These are phyloP conservation scores for Clarias platycephalus DNA, from an alignment of 2,797 vertebrate genomes.

Conservation along the genomic window DNA sequence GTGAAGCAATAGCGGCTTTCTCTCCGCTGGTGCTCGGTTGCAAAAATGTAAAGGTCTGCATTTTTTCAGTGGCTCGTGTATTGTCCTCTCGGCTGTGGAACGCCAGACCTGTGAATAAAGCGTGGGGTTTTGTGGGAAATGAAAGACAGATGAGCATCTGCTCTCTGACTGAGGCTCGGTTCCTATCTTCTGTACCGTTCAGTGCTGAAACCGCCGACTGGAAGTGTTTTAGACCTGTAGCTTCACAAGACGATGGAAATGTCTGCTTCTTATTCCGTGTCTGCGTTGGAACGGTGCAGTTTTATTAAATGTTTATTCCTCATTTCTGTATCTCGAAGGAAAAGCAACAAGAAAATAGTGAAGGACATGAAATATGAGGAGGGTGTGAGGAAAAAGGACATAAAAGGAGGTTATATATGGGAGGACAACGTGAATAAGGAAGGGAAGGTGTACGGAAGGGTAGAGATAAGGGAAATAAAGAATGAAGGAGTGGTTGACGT, in stretches of 20 bases:
- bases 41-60: conserved; percentile 45
- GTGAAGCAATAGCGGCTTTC: conserved; percentile 35
- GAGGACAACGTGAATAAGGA: neutral
- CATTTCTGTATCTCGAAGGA: neutral
- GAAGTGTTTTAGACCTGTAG: neutral
- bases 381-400: neutral
- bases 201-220: neutral
- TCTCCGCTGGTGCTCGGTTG: conserved; percentile 40
- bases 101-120: conserved; percentile 39
- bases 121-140: conserved; percentile 41
- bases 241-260: neutral
- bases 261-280: neutral
- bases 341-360: neutral
- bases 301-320: neutral
- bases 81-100: conserved; percentile 37
- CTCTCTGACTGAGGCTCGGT: conserved; percentile 33
- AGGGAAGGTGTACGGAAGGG: neutral
- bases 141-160: conserved; percentile 52
- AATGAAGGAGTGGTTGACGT: neutral
- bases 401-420: neutral
- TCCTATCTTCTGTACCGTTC: neutral
- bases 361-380: neutral
- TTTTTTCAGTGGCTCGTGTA: conserved; percentile 36
- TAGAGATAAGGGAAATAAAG: neutral
- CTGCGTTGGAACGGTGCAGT: neutral